Conservation (phyloP, 2,113 vertebrate genomes). For the Rutilus rutilus region DNA sequence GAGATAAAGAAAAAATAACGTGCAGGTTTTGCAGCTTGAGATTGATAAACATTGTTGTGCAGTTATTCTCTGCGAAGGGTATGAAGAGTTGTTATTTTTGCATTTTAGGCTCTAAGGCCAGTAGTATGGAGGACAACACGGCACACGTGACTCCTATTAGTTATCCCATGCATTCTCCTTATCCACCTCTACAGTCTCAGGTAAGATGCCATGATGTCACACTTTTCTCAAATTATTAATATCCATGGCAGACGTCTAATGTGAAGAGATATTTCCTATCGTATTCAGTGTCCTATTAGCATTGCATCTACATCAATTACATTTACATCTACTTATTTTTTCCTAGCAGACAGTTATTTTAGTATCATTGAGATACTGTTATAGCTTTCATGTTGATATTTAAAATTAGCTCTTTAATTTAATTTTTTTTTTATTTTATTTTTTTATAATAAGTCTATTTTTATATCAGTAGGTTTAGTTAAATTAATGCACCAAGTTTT, state of each 20-base stretch:
- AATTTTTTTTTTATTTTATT: neutral
- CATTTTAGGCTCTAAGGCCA: conserved; percentile 83
- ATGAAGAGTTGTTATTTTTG: neutral
- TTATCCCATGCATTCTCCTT: conserved; percentile 79
- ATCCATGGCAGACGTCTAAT: neutral
- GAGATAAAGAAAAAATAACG: too few relatives aligned
- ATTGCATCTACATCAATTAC: neutral
- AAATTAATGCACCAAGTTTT: neutral
- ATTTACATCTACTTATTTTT: neutral
- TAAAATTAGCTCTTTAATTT: neutral
- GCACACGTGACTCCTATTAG: conserved; percentile 77
- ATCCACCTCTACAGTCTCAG: conserved; percentile 84
- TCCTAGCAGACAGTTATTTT: neutral
- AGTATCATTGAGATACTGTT: neutral
- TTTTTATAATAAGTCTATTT: neutral
- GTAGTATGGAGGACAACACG: conserved; percentile 79
- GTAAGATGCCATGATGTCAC: conserved; percentile 65
- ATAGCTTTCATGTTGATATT: neutral
- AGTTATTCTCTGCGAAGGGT: neutral
- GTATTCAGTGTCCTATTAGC: neutral
- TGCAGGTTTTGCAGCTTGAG: neutral
- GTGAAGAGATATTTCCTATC: neutral
- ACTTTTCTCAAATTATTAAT: neutral
- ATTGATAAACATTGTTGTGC: neutral
- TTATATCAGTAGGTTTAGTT: neutral